These are phyloP conservation scores for Numenius arquata DNA, from an alignment of 2,113 vertebrate species.

Conservation along the genomic window DNA sequence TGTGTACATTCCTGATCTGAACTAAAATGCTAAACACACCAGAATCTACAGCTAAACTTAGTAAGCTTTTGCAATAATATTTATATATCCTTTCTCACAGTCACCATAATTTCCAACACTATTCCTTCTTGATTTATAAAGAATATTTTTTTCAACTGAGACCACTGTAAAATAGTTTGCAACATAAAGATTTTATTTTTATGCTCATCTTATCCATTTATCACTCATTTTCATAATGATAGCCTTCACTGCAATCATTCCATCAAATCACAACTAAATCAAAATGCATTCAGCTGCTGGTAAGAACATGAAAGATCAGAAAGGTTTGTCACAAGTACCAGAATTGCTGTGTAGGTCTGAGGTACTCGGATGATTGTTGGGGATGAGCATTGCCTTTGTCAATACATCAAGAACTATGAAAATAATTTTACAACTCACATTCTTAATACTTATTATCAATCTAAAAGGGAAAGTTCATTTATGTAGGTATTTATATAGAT, in stretches of 20 bases:
- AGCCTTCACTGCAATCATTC: neutral
- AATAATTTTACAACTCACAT: neutral
- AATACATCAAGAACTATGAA: neutral
- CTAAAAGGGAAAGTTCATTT: neutral
- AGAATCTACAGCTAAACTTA: neutral
- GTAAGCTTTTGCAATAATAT: neutral
- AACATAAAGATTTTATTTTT: neutral
- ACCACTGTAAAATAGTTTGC: neutral
- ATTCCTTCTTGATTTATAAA: neutral
- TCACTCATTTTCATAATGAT: neutral
- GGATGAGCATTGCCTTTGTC: neutral
- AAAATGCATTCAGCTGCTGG: neutral
- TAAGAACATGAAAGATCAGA: neutral
- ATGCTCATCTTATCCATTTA: neutral
- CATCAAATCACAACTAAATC: neutral
- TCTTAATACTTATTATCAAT: neutral
- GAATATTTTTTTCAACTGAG: neutral
- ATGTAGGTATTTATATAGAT: neutral
- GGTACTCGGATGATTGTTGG: neutral
- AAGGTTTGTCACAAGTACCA: neutral
- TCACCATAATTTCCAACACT: neutral
- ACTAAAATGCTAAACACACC: neutral
- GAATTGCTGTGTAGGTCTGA: neutral
- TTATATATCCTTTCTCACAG: neutral
- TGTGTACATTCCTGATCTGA: neutral